Evolutionary conservation across 2,888 invertebrate species (phyloP), one percentile per base, ranked within the genome.

Genomic region (Agrotis exclamationis): DNA sequence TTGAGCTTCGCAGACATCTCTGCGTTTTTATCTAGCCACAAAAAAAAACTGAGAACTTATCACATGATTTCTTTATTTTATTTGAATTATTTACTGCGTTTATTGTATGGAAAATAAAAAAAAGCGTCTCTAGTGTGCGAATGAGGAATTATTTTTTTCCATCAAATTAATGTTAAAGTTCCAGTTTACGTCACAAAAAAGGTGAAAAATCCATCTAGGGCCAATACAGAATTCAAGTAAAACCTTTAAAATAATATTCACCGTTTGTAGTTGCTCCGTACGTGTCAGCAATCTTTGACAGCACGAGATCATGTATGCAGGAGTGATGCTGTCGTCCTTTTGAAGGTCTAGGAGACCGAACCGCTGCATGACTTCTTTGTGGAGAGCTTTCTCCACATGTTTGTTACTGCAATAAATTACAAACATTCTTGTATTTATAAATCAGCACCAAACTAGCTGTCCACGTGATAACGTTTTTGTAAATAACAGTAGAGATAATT

Each of bases 271-370:
- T 74, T 90, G 88, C 63, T 94, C 94, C 45, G 90, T 90, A 75
- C 94, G 90, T 44, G 95, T 96, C 13, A 99, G 93, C 66, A 99
- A 93, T 57, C 97, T 96, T 86, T 97, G 97, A 88, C 98, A 98
- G 87, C 98, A 99, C 70, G 97, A 94, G 73, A 99, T 99, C 99
- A 99, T 99, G 75, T 98, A 97, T 75, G 97, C 98, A 0, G 99
- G 99, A 0, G 98, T 98, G 16, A 99, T 97, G 83, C 98, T 98
- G 90, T 99, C 99, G 85, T 99, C 99, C 93, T 99, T 99, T 77
- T 97, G 97, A 2, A 99, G 95, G n/a, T 97, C 97, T 45, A 97
- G 94, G 45, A 99, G 94, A 16, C 97, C 96, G 44, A 99, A 97
- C 81, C 97, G 96, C 57, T 96, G 93, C 22, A 97, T 93, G 57